These are phyloP conservation scores for Dermolepida albohirtum DNA, from an alignment of 2,888 invertebrate species.

Conservation along the genomic window DNA sequence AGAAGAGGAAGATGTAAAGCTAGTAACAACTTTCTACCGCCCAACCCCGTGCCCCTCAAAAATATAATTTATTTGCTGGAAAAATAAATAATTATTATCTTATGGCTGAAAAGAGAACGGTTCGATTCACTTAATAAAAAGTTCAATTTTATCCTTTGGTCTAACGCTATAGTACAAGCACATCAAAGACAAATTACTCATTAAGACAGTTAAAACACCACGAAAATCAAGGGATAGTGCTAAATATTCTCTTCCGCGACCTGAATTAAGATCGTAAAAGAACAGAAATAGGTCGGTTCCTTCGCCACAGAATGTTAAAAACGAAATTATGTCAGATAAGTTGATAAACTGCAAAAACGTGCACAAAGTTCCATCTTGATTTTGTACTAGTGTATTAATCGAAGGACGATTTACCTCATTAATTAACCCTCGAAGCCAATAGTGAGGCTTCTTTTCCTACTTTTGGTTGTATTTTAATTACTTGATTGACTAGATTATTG, in stretches of 20 bases:
- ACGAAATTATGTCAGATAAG: too few relatives aligned
- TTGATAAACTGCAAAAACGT: too few relatives aligned
- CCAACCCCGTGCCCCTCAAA: too few relatives aligned
- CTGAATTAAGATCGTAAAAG: slow-evolving; percentile 31
- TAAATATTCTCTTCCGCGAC: slow-evolving; percentile 36
- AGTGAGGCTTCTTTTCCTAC: too few relatives aligned
- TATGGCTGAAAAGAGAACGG: not conserved
- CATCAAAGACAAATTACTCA: slow-evolving; percentile 29
- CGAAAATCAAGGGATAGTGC: slow-evolving; percentile 29
- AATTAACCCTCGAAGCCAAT: too few relatives aligned
- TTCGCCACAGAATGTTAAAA: slow-evolving; percentile 10
- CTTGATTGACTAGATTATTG: too few relatives aligned
- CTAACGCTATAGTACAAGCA: not conserved
- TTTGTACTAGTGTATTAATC: too few relatives aligned
- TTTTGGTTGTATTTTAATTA: too few relatives aligned
- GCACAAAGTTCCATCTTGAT: too few relatives aligned
- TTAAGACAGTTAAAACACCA: slow-evolving; percentile 10
- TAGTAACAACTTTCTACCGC: not conserved
- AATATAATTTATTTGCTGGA: slow-evolving; percentile 23
- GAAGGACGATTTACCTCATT: too few relatives aligned
- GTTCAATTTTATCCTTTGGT: slow-evolving; percentile 5
- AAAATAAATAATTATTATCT: slow-evolving; percentile 18
- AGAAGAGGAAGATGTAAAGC: slow-evolving; percentile 29
- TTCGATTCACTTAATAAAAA: slow-evolving; percentile 16
- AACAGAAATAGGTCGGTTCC: slow-evolving; percentile 29